Evolutionary conservation across 1,140 invertebrate species (phyloP), one percentile per base, ranked within the genome.

Genomic region (Nilaparvata lugens): DNA sequence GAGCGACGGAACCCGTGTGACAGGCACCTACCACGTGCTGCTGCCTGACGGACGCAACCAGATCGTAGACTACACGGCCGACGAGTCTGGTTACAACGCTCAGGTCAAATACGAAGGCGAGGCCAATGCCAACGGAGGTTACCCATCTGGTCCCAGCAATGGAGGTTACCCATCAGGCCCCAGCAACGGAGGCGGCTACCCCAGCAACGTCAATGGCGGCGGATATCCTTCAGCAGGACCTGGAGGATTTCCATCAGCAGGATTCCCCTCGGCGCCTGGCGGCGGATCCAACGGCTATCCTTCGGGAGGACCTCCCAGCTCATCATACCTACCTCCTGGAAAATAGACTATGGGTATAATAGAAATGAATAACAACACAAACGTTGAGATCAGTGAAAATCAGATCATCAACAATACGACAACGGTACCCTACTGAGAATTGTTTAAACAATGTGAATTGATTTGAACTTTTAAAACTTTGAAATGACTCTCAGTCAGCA

Each of bases 71-170:
- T 92, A 91, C 72, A 82, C 87, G 71, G 88, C 87, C 2, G 87
- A 88, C 71, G 78, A 81, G 66, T 83, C 85, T 61, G 88, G 89
- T 66, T 91, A 86, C 73, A 86, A 86, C 71, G 88, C 89, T 61
- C 80, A 83, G 69, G 83, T 91, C 64, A 83, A 83, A 69, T 91
- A 90, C 69, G 87, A 91, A 78, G 59, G 59, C 14, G 59, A 31
- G 4, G 52, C 11, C 16, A 40, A 52, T 23, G 40, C 43, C 24
- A 31, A 23, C 38, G 52, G 52, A 21, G 59, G 59, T 1, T 60
- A 60, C 25, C 57, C 57, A 31, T 59, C 57, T 2, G 57, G 57
- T 1, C 13, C 21, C 1, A 51, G 67, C 18, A 42, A 48, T 51
- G 60, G 40, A 4, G 70, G 68, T 56, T 69, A 70, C 54, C 64